Evolutionary conservation across 37 sponge, comb jelly and placozoan genomes (phyloP).

Genomic region (Sycon ciliatum): DNA sequence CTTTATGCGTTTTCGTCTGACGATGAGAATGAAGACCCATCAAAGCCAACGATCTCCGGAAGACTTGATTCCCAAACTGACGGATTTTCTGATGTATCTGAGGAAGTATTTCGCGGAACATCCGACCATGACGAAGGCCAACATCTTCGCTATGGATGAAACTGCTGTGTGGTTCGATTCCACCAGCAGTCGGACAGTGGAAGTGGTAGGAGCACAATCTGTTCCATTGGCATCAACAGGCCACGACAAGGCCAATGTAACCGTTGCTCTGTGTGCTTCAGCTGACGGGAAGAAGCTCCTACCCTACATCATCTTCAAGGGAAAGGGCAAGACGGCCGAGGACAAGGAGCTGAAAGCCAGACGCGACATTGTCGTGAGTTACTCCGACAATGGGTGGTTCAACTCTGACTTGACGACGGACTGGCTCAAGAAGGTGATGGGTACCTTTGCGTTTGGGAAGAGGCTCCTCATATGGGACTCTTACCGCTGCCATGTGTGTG

Average conservation of each 20-base stretch:
- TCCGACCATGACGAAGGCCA: too few relatives aligned
- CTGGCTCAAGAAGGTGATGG: slow-evolving; percentile 40
- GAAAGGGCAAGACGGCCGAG: slow-evolving; percentile 24
- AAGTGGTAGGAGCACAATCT: slow-evolving; percentile 33
- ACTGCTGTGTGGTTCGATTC: slow-evolving; percentile 56
- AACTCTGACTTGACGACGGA: slow-evolving; percentile 44
- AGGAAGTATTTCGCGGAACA: too few relatives aligned
- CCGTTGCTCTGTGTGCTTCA: slow-evolving; percentile 42
- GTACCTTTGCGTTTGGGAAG: slow-evolving; percentile 28
- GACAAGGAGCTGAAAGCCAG: neutral
- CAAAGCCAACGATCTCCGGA: too few relatives aligned
- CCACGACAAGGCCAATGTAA: slow-evolving; percentile 50
- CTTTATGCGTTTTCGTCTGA: too few relatives aligned
- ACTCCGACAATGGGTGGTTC: slow-evolving; percentile 43
- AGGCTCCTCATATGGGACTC: slow-evolving; percentile 51
- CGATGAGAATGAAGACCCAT: too few relatives aligned
- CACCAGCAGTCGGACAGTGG: slow-evolving; percentile 44
- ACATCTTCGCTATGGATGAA: too few relatives aligned
- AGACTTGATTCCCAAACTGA: too few relatives aligned
- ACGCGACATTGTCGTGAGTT: slow-evolving; percentile 28
- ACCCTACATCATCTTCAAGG: slow-evolving; percentile 53
- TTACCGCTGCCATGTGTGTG: slow-evolving; percentile 43
- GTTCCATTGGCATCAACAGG: slow-evolving; percentile 46
- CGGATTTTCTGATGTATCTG: too few relatives aligned
- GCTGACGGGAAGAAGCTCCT: slow-evolving; percentile 46